These are phyloP conservation scores for Lepidocyrtoides sp. DNA, from an alignment of 2,888 invertebrate genomes.

Conservation along the genomic window DNA sequence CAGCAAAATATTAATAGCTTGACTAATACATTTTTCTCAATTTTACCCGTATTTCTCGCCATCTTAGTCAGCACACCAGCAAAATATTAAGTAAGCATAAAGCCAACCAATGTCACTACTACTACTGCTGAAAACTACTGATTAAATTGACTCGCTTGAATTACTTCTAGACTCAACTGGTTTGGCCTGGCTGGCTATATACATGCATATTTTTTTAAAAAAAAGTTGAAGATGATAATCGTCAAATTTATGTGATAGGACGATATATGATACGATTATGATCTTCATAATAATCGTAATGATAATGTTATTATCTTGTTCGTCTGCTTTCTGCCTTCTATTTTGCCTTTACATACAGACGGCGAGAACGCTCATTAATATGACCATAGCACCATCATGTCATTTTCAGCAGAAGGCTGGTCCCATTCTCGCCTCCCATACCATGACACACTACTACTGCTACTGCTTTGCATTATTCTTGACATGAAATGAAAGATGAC, in stretches of 20 bases:
- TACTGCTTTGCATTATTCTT: neutral
- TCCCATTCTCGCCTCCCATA: neutral
- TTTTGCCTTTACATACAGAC: neutral
- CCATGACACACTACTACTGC: too few species aligned
- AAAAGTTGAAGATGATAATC: conserved; percentile 12
- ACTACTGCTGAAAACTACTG: too few species aligned
- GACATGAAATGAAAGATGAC: conserved; percentile 60
- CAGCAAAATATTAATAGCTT: too few species aligned
- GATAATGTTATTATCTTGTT: conserved; percentile 28
- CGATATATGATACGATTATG: conserved; percentile 52
- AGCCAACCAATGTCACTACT: too few species aligned
- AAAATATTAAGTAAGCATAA: too few species aligned
- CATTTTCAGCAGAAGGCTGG: neutral
- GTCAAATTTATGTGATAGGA: conserved; percentile 38
- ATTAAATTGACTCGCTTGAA: too few species aligned
- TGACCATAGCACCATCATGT: neutral
- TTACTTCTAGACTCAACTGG: neutral
- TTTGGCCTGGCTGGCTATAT: too few species aligned
- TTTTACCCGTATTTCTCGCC: too few species aligned
- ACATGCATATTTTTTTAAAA: neutral
- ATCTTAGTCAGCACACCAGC: too few species aligned
- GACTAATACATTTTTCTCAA: too few species aligned
- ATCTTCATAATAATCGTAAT: conserved; percentile 39
- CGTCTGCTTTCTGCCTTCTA: neutral
- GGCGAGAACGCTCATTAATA: neutral